phyloP scores from a whole-genome alignment of 2,888 invertebrate genomes.

The Eupithecia insigniata region DNA sequence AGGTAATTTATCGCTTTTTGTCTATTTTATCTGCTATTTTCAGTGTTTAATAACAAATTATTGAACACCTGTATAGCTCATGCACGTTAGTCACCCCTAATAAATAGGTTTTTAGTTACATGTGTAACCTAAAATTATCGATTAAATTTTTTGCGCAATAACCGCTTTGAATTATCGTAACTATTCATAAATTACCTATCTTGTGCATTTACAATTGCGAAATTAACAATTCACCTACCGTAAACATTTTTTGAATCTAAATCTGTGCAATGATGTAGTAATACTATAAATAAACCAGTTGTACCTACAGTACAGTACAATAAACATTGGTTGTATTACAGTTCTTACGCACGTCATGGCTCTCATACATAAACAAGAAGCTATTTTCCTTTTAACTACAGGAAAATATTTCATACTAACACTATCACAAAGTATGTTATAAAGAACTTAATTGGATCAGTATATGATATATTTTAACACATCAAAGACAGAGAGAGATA shows the following conservation, averaged over 20 bases:
- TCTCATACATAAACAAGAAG: not conserved
- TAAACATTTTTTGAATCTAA: slow-evolving; percentile 2
- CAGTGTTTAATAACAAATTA: slow-evolving; percentile 5
- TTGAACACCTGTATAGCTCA: not conserved
- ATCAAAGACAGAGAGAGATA: no score
- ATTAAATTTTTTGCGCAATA: slow-evolving; percentile 58
- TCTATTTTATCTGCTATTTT: slow-evolving; percentile 11
- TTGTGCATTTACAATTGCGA: not conserved
- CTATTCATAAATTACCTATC: not conserved
- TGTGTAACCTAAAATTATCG: slow-evolving; percentile 46
- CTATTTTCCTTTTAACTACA: slow-evolving; percentile 4
- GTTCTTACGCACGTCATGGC: not conserved
- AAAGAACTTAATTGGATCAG: no score
- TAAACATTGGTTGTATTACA: not conserved
- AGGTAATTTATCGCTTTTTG: slow-evolving; percentile 79
- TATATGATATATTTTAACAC: no score
- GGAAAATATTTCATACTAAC: not conserved
- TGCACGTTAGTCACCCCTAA: not conserved
- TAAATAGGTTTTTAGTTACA: slow-evolving; percentile 10
- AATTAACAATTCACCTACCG: not conserved
- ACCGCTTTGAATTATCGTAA: slow-evolving; percentile 9
- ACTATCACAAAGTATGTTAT: not conserved
- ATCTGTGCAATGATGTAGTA: slow-evolving; percentile 4
- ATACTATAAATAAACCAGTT: slow-evolving; percentile 10
- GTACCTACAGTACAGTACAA: not conserved